Base-by-base conservation (phyloP, 2,888 invertebrate genomes). In the Bombylius discolor region DNA sequence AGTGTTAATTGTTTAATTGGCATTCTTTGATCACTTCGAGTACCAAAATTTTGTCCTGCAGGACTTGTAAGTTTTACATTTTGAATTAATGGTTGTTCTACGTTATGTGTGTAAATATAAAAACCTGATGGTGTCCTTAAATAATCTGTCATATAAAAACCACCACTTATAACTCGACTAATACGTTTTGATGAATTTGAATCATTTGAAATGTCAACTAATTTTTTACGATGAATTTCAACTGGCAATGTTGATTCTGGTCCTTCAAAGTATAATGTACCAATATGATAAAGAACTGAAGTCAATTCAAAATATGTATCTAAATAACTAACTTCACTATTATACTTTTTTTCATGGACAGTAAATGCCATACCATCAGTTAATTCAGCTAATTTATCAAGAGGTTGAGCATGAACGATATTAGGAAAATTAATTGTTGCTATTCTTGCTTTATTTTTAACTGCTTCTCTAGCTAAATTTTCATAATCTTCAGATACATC, bases 351-450 rank as follows among this genome's bases (percentile, higher is more conserved):
- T 64, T 81, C 81, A 33, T 73, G 69, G 4, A 81, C 76, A 0
- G 78, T 77, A 62, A 77, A 79, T 9, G 77, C 70, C 12, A 67
- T 67, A 31, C 76, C 79, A 49, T 66, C 69, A 1, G 76, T 78
- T 52, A 70, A 67, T 46, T 70, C 65, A 0, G 78, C 76, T 46
- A 80, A 63, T 36, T 67, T 65, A 60, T 79, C 77, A 14, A 80
- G 66, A 5, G 77, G 71, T 47, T 70, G 67, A 3, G 69, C 65
- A 51, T 77, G 64, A 0, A 72, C 66, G 23, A 78, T 66, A n/a
- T 69, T 69, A 0, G 81, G 79, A 64, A 79, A 80, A 60, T 78
- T 80, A 50, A 81, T 75, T 1, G 79, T 77, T 1, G 78, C 76
- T 23, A 81, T 72, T 58, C 73, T 72, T 5, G 79, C 76, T 59